Base-by-base conservation (phyloP, 2,113 vertebrate species). In the Lepus europaeus region DNA sequence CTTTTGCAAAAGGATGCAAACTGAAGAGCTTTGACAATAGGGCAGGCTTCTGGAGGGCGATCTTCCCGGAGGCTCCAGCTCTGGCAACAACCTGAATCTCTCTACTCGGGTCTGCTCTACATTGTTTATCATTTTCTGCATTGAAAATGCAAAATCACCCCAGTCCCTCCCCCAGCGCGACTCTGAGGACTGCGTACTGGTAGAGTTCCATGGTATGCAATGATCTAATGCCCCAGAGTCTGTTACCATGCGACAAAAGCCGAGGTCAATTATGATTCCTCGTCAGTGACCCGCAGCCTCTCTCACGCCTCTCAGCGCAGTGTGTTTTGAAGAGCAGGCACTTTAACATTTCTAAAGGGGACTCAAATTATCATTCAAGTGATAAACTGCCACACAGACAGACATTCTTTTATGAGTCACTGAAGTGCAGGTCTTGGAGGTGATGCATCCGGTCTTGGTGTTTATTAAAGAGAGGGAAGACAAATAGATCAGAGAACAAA, bases 381-480 rank as follows among this genome's bases (percentile, higher is more conserved):
- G 94, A 95, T 94, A 84, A 95, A 91, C 80, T 66, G 89, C 77
- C 87, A 84, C 77, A 53, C 63, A 93, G 90, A 92, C 93, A 94
- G 92, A 82, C 91, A 73, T 68, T 90, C 94, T 95, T 53, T 87
- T 84, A 82, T 90, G 96, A 94, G 89, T 92, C 95, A 94, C 45
- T 78, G 94, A 94, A 89, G 89, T 84, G 22, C 77, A 91, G 87
- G 94, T 94, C 95, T 89, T 89, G 66, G 96, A 97, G 95, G 95
- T 96, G 95, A 95, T 94, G 63, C 88, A 73, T 95, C 92, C 27
- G 0, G 36, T 90, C 86, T 88, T 77, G 6, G 88, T 94, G 84
- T 97, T 97, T 96, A 97, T 97, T 96, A 97, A 96, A 97, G 83
- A 96, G 63, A 95, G 72, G 36, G 69, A 91, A 96, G 91, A 95